These are phyloP conservation scores for Nasonovia ribisnigri DNA, from an alignment of 2,888 invertebrate species.

Conservation along the genomic window DNA sequence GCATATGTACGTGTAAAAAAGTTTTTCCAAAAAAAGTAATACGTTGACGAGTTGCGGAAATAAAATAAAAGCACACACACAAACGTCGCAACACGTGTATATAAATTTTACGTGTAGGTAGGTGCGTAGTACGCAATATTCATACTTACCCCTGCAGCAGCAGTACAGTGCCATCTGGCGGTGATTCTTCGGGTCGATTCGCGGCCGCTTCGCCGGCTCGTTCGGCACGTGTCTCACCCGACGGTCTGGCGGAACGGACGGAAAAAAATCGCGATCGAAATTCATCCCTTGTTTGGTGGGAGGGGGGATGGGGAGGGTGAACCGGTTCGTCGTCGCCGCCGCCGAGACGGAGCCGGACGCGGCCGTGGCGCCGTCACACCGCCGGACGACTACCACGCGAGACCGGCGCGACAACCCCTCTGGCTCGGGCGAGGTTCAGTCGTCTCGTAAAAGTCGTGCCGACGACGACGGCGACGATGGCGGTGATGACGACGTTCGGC, in stretches of 20 bases:
- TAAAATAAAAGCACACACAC: neutral
- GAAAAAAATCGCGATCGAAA: neutral
- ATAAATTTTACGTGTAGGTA: neutral
- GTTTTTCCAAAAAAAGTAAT: constrained; percentile 25
- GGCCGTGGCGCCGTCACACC: neutral
- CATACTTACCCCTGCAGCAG: constrained; percentile 19
- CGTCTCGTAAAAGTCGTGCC: constrained; percentile 48
- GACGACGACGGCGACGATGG: neutral
- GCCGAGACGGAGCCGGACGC: neutral
- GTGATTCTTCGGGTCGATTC: neutral
- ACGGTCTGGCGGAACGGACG: neutral
- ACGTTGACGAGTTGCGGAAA: neutral
- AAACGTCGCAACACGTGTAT: neutral
- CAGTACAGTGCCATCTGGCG: constrained; percentile 35
- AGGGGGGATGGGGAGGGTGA: neutral
- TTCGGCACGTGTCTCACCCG: neutral
- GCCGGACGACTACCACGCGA: constrained; percentile 11
- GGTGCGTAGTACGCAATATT: neutral
- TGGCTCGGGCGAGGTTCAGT: neutral
- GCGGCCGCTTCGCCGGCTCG: neutral
- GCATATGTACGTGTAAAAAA: neutral
- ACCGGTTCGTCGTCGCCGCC: neutral
- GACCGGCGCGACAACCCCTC: constrained; percentile 4
- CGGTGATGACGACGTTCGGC: constrained; percentile 5
- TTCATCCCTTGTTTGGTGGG: too few relatives aligned